Conservation (phyloP, 30 jellyfish, hydroid and myxozoan genomes). For the Chrysaora quinquecirrha region DNA sequence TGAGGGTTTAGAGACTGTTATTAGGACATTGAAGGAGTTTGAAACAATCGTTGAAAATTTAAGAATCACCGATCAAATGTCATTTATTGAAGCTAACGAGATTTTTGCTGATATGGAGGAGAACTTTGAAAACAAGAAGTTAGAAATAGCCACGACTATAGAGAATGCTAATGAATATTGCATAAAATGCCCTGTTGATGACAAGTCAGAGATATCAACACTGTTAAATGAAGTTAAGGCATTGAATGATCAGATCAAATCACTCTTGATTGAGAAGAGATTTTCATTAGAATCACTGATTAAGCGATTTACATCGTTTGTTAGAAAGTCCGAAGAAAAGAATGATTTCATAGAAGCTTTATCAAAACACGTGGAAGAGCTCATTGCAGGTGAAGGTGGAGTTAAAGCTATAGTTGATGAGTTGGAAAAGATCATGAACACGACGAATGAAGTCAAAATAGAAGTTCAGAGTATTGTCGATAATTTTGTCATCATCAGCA, state of each 20-base stretch:
- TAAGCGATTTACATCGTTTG: conserved; percentile 9
- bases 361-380: conserved; percentile 8
- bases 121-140: conserved; percentile 19
- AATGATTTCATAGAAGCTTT: conserved; percentile 31
- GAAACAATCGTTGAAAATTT: conserved; percentile 30
- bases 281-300: conserved; percentile 15
- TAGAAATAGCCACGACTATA: not conserved
- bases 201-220: not conserved
- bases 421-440: not conserved
- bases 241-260: conserved; percentile 20
- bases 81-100: conserved; percentile 61
- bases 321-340: conserved; percentile 32
- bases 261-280: conserved; percentile 17
- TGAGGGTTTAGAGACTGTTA: conserved; percentile 10
- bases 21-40: conserved; percentile 18
- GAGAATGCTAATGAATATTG: conserved; percentile 28
- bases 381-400: not conserved
- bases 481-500: not conserved
- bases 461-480: conserved; percentile 12
- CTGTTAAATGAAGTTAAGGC: not conserved
- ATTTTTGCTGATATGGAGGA: conserved; percentile 16
- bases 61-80: conserved; percentile 27
- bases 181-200: not conserved
- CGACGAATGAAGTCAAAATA: conserved; percentile 29
- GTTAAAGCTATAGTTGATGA: not conserved